phyloP scores from a whole-genome alignment of 2,888 invertebrate species.

The Theodoxus fluviatilis region DNA sequence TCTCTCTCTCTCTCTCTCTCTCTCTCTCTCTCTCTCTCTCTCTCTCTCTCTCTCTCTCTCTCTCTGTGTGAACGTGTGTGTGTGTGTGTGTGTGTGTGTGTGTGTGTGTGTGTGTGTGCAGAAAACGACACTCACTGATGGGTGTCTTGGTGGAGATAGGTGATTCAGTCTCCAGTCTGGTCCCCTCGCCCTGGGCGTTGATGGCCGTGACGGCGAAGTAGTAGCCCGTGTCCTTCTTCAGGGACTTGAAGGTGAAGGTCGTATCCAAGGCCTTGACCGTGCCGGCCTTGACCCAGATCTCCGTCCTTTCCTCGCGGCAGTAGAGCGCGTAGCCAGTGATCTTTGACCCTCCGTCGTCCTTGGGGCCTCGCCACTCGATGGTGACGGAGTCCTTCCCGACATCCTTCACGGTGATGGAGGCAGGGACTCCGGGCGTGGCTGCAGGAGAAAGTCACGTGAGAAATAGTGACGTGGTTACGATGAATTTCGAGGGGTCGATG shows the following conservation, averaged over 20 bases:
- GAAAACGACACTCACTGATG: conserved; percentile 41
- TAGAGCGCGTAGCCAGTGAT: conserved; percentile 52
- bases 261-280: conserved; percentile 46
- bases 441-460: no score
- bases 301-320: conserved; percentile 41
- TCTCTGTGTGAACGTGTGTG: no score
- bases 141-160: conserved; percentile 47
- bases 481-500: no score
- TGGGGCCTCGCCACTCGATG: conserved; percentile 58
- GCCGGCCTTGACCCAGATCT: conserved; percentile 50
- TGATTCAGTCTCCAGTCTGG: conserved; percentile 46
- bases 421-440: conserved; percentile 63
- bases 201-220: conserved; percentile 63
- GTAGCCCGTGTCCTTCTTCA: conserved; percentile 57
- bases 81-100: no score
- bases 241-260: conserved; percentile 47
- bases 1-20: no score
- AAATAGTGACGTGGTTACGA: no score
- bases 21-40: no score
- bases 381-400: conserved; percentile 52
- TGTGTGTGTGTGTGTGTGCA: no score
- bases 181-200: conserved; percentile 54
- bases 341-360: conserved; percentile 57
- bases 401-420: conserved; percentile 46
- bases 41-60: no score